Percentiles rank a stretch among this genome's conserved stretches.
These are phyloP conservation scores for Panagrolaimus sp. DNA, from an alignment of 1,140 invertebrate genomes.

Conservation along the genomic window DNA sequence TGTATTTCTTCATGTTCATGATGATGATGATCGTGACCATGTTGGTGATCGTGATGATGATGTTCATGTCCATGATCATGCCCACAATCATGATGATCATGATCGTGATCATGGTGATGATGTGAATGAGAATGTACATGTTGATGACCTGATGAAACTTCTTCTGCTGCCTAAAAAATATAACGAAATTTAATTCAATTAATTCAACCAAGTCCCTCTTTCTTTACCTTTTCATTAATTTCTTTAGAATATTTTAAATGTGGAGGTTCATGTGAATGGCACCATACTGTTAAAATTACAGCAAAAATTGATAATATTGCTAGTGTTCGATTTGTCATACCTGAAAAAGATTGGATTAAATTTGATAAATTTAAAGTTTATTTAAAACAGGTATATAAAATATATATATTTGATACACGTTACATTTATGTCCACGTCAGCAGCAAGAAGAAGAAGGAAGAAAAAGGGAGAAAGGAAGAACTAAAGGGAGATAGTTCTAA, in stretches of 20 bases:
- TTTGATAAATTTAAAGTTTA: too few species aligned
- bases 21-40: slow-evolving; percentile 18
- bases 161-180: neutral
- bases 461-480: too few species aligned
- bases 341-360: too few species aligned
- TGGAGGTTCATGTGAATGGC: slow-evolving; percentile 37
- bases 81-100: slow-evolving; percentile 10
- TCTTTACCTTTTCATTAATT: slow-evolving; percentile 41
- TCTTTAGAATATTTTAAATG: slow-evolving; percentile 44
- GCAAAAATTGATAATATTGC: neutral
- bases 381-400: too few species aligned
- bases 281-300: neutral
- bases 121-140: slow-evolving; percentile 19
- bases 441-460: too few species aligned
- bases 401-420: too few species aligned
- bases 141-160: neutral
- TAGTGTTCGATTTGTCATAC: too few species aligned
- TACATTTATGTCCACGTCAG: too few species aligned
- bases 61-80: slow-evolving; percentile 22
- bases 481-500: too few species aligned
- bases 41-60: slow-evolving; percentile 23
- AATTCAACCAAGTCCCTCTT: neutral
- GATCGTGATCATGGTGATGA: slow-evolving; percentile 13
- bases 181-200: neutral
- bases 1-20: slow-evolving; percentile 25